Evolutionary conservation across 2,888 invertebrate species (phyloP), one percentile per base, ranked within the genome.

Genomic region (Hartigia nigra): DNA sequence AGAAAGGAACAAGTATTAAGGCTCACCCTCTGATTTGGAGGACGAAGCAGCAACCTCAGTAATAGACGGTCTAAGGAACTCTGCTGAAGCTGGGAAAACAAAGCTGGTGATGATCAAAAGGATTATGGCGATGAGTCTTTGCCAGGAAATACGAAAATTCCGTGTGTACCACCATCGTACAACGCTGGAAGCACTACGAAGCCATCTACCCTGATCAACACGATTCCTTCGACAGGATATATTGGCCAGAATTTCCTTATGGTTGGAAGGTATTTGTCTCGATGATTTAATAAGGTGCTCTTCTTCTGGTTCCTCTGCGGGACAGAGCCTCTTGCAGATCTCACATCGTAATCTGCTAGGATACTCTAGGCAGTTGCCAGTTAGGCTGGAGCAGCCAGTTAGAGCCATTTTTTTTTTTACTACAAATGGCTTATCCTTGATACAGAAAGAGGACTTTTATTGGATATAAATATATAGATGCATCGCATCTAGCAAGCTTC

Each of bases 181-280:
- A 70, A 90, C 90, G 86, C 86, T 90, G 70, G 90, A 88, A 77
- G 86, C 89, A 84, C 87, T 87, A 82, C 83, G 85, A 34, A 84
- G 80, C 79, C 86, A 86, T 34, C 85, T 84, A 81, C 82, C 82
- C 78, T 82, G 82, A 39, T 82, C 83, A 77, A 82, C 79, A 74
- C 36, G 31, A 12, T 35, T 31, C 12, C 75, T 75, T 75, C 36
- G 34, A 23, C 36, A 75, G 34, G 72, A 32, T 72, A 23, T 32
- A 55, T 23, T 55, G 23, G 55, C 23, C 23, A 55, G 23, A 23
- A 55, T 55, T 55, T 55, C 23, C 55, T 55, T 55, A 23, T 55
- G 55, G 23, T 55, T 55, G 55, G 23, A 55, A 55, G 55, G 55
- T 55, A 55, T 55, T 55, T 55, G 55, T 55, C 55, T 55, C 23